A percentile compares a stretch with the other conserved stretches of the same genome.
Conservation (phyloP, 2,113 vertebrate genomes). For the Alosa alosa region DNA sequence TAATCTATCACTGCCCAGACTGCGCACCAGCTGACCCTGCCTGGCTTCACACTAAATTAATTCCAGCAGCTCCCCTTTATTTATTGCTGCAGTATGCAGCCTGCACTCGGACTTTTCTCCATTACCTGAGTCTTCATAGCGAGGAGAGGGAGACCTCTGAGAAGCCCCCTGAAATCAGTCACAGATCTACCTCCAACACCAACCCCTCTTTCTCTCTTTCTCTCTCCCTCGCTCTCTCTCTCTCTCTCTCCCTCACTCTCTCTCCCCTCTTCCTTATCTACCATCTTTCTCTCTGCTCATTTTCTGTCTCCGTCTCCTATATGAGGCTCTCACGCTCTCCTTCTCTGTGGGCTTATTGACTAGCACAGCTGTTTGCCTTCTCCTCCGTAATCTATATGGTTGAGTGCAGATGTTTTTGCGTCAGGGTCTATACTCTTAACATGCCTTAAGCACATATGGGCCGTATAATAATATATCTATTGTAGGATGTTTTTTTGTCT, state of each 20-base stretch:
- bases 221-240: neutral
- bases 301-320: slow-evolving; percentile 8
- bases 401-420: neutral
- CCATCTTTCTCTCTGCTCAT: neutral
- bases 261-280: slow-evolving; percentile 15
- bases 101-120: slow-evolving; percentile 58
- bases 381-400: neutral
- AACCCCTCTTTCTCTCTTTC: slow-evolving; percentile 17
- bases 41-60: slow-evolving; percentile 64
- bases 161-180: slow-evolving; percentile 62
- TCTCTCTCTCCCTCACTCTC: slow-evolving; percentile 27
- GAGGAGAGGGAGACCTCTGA: slow-evolving; percentile 58
- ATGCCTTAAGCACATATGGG: neutral
- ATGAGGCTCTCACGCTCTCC: slow-evolving; percentile 29
- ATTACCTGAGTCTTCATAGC: slow-evolving; percentile 59
- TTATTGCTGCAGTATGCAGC: slow-evolving; percentile 63
- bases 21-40: slow-evolving; percentile 56
- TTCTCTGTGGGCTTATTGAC: slow-evolving; percentile 36
- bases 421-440: neutral
- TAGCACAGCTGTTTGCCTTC: slow-evolving; percentile 30
- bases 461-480: neutral
- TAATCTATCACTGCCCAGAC: slow-evolving; percentile 68
- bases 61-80: slow-evolving; percentile 67
- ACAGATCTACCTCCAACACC: slow-evolving; percentile 44
- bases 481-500: neutral